A percentile compares a stretch with the other conserved stretches of the same genome.
Evolutionary conservation across 1,140 invertebrate species (phyloP).

Genomic region (Kradibia gibbosae): DNA sequence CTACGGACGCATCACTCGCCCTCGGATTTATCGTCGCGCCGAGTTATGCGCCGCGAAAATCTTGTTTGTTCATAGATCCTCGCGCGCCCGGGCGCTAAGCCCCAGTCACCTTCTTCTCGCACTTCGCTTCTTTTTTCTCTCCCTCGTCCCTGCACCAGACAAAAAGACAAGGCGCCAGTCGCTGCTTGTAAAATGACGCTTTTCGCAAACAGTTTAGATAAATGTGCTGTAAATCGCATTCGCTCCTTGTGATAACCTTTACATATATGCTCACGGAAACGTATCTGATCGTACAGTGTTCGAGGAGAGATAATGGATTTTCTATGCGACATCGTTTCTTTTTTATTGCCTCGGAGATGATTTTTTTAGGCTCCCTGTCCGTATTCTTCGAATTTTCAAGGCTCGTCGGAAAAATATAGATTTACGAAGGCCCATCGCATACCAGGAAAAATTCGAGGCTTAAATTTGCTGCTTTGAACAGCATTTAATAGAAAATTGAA

Average conservation of each 20-base stretch:
- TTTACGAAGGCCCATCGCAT: no score
- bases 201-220: conserved; percentile 30
- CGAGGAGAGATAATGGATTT: not conserved
- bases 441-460: no score
- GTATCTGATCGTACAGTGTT: not conserved
- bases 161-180: conserved; percentile 16
- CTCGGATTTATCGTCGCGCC: conserved; percentile 21
- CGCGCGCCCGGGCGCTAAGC: conserved; percentile 13
- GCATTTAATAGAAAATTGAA: no score
- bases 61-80: conserved; percentile 17
- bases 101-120: not conserved
- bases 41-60: conserved; percentile 23
- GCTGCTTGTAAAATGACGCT: conserved; percentile 4
- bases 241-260: conserved; percentile 3
- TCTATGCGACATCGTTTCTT: not conserved
- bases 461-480: no score
- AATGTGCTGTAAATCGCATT: conserved; percentile 27
- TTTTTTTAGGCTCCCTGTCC: no score
- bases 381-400: no score
- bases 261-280: conserved; percentile 2
- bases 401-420: no score
- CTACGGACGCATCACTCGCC: not conserved
- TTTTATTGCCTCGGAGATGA: not conserved
- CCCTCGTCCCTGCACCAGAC: not conserved
- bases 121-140: not conserved